phyloP scores from a whole-genome alignment of 2,113 vertebrate genomes.

The Sceloporus tristichus region DNA sequence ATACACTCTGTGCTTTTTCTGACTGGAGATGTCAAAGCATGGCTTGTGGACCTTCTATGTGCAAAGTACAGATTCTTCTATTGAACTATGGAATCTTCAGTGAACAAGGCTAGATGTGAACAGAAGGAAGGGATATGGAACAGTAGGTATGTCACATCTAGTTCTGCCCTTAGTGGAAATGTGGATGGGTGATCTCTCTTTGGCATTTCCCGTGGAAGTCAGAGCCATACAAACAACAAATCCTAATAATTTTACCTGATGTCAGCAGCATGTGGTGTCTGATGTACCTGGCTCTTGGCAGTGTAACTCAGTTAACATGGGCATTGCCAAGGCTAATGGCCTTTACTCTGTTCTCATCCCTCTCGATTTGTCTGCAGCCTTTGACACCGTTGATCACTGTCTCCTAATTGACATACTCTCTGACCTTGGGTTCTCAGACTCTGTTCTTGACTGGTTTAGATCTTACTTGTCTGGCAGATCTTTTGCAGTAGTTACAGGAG shows the following conservation, averaged over 20 bases:
- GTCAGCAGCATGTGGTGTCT: neutral
- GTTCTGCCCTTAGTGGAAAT: constrained; percentile 42
- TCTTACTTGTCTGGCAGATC: no score
- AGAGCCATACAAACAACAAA: constrained; percentile 27
- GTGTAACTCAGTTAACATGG: neutral
- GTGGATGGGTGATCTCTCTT: constrained; percentile 28
- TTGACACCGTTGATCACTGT: no score
- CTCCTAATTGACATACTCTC: no score
- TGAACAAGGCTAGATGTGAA: neutral
- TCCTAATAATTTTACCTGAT: fast-evolving
- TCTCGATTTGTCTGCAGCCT: no score
- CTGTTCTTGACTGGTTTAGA: no score
- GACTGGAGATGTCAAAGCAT: neutral
- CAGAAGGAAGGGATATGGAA: neutral
- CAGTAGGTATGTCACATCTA: neutral
- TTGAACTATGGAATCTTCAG: neutral
- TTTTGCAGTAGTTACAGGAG: no score
- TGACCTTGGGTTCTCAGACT: no score
- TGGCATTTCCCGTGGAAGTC: constrained; percentile 30
- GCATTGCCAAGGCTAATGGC: neutral
- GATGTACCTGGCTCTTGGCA: constrained; percentile 4
- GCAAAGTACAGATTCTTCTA: neutral
- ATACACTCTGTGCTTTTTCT: neutral
- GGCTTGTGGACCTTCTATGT: neutral
- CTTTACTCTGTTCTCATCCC: no score